Evolutionary conservation across 1,140 invertebrate species (phyloP).

Genomic region (Cyphomyrmex costatus): DNA sequence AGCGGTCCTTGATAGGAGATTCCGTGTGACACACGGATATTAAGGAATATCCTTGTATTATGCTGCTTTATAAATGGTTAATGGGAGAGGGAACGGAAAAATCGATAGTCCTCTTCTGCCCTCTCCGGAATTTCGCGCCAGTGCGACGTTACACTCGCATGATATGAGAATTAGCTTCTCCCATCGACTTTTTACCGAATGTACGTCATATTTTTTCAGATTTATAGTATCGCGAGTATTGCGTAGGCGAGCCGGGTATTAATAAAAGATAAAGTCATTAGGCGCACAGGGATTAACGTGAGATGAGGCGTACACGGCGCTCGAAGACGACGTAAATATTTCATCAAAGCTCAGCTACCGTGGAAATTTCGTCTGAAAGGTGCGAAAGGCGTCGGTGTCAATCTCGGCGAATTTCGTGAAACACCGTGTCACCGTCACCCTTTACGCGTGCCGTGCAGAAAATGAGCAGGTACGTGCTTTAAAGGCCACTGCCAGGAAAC

Average conservation of each 20-base stretch:
- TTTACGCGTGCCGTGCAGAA: conserved; percentile 15
- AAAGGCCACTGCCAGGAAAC: conserved; percentile 12
- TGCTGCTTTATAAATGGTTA: conserved; percentile 49
- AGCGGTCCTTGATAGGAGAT: conserved; percentile 7
- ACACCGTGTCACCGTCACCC: not conserved
- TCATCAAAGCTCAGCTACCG: conserved; percentile 17
- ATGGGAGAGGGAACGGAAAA: conserved; percentile 22
- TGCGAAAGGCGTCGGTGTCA: not conserved
- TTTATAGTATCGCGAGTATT: conserved; percentile 16
- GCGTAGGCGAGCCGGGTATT: not conserved
- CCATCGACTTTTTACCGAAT: conserved; percentile 5
- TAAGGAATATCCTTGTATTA: conserved; percentile 40
- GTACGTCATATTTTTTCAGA: conserved; percentile 31
- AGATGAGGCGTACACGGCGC: not conserved
- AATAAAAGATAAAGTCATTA: not conserved
- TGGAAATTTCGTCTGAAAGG: not conserved
- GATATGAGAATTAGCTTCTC: conserved; percentile 37
- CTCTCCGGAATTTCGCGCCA: conserved; percentile 34
- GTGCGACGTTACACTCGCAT: conserved; percentile 41
- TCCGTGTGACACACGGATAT: conserved; percentile 51
- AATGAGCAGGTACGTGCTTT: conserved; percentile 8
- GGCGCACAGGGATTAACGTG: not conserved
- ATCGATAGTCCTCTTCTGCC: conserved; percentile 26
- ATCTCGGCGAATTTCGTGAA: conserved; percentile 4
- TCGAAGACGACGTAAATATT: conserved; percentile 20